A percentile compares a stretch with the other conserved stretches of the same genome.
These are phyloP conservation scores for Epinotia brunnichana DNA, from an alignment of 2,888 invertebrate species.

Conservation along the genomic window DNA sequence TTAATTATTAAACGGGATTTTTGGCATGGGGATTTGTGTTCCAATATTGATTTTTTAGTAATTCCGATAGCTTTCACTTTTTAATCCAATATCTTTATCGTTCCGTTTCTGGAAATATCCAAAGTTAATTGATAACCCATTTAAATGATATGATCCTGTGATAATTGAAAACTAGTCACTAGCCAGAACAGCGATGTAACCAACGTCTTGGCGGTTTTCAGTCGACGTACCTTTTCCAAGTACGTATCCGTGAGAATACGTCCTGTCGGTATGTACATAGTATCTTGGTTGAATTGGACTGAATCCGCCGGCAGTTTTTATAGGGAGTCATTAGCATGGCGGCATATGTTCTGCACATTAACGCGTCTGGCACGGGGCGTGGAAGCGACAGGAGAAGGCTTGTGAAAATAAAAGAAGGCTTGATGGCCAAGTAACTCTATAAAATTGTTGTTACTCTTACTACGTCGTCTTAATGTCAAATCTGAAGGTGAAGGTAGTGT, in stretches of 20 bases:
- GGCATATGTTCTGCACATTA: slow-evolving; percentile 57
- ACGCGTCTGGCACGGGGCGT: slow-evolving; percentile 15
- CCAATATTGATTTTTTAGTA: neutral
- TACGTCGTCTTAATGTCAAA: neutral
- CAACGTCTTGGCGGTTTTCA: too few species aligned
- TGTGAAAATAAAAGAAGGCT: neutral
- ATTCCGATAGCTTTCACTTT: neutral
- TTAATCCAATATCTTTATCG: neutral
- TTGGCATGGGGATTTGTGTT: neutral
- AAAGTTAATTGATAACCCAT: neutral
- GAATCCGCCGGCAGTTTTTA: slow-evolving; percentile 39
- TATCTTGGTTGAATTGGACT: slow-evolving; percentile 13
- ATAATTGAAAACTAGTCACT: too few species aligned
- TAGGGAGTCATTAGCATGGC: slow-evolving; percentile 40
- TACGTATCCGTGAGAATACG: slow-evolving; percentile 18
- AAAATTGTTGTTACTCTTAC: neutral
- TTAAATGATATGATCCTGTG: too few species aligned
- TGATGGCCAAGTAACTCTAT: neutral
- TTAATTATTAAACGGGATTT: neutral
- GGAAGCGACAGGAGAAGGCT: slow-evolving; percentile 5
- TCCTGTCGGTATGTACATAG: slow-evolving; percentile 4
- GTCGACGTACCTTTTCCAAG: neutral
- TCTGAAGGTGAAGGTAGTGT: too few species aligned
- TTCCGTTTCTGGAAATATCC: neutral
- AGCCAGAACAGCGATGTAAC: too few species aligned